Conservation (phyloP, 1,140 invertebrate genomes). For the Helicoverpa zea region DNA sequence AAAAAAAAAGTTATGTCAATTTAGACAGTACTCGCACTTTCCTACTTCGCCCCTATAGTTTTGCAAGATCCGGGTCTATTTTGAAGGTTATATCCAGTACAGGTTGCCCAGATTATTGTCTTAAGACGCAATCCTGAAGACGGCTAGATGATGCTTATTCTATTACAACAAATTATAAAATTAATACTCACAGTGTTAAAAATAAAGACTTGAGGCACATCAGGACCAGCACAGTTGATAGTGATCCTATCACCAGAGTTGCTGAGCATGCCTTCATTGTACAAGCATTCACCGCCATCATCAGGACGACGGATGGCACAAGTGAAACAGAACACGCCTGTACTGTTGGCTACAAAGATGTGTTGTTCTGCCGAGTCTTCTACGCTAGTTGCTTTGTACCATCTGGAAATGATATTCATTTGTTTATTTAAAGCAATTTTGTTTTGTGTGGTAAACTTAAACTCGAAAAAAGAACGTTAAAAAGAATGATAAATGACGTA, state of each 20-base stretch:
- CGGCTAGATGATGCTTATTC: neutral
- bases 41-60: no score
- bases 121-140: no score
- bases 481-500: no score
- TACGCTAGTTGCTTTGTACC: slow-evolving; percentile 89
- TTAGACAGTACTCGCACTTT: no score
- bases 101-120: no score
- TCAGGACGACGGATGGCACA: slow-evolving; percentile 84
- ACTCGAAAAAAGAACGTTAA: no score
- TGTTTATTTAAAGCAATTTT: no score
- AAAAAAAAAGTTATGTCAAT: no score
- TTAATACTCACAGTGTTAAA: slow-evolving; percentile 72
- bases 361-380: slow-evolving; percentile 89
- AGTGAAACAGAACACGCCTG: slow-evolving; percentile 87
- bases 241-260: slow-evolving; percentile 89
- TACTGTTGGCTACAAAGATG: slow-evolving; percentile 86
- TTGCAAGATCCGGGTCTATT: no score
- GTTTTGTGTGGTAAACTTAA: no score
- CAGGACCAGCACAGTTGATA: slow-evolving; percentile 91
- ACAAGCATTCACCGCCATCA: slow-evolving; percentile 88
- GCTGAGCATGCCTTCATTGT: slow-evolving; percentile 91
- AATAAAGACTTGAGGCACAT: slow-evolving; percentile 79
- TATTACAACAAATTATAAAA: neutral
- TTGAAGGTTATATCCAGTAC: no score
- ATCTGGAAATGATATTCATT: slow-evolving; percentile 85